Conservation (phyloP, 2,113 vertebrate genomes). For the Tympanuchus pallidicinctus region DNA sequence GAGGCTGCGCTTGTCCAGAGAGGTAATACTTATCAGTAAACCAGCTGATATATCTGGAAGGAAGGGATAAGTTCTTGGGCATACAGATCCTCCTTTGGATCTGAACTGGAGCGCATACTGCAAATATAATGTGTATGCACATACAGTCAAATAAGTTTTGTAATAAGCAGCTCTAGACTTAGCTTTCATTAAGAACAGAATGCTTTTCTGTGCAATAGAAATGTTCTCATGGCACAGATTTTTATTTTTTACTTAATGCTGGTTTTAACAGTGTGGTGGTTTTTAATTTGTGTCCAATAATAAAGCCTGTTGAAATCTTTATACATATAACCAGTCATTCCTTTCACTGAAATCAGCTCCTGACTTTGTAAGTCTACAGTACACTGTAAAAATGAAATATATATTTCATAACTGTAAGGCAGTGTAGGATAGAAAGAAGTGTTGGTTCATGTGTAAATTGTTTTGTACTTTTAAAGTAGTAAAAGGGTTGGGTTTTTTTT, state of each 20-base stretch:
- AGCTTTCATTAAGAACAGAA: neutral
- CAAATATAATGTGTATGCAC: rapidly evolving
- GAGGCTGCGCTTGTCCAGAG: neutral
- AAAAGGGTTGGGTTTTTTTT: neutral
- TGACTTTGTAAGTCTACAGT: neutral
- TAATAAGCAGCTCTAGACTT: neutral
- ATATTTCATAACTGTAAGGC: neutral
- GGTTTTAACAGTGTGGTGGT: neutral
- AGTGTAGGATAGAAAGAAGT: neutral
- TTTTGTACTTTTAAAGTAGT: conserved; percentile 3
- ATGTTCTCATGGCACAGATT: neutral
- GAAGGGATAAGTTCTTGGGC: neutral
- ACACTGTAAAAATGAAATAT: neutral
- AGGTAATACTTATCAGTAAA: neutral
- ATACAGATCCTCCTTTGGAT: neutral
- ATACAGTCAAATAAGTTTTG: neutral
- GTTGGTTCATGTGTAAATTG: neutral
- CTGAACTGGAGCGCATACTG: neutral
- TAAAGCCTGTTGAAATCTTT: conserved; percentile 23
- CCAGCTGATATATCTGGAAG: neutral
- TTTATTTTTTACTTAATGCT: conserved; percentile 33
- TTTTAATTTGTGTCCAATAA: conserved; percentile 40
- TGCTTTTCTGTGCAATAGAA: neutral
- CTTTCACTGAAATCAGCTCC: conserved; percentile 9
- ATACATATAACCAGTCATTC: neutral